phyloP scores from a whole-genome alignment of 2,113 vertebrate species.

The Python bivittatus region DNA sequence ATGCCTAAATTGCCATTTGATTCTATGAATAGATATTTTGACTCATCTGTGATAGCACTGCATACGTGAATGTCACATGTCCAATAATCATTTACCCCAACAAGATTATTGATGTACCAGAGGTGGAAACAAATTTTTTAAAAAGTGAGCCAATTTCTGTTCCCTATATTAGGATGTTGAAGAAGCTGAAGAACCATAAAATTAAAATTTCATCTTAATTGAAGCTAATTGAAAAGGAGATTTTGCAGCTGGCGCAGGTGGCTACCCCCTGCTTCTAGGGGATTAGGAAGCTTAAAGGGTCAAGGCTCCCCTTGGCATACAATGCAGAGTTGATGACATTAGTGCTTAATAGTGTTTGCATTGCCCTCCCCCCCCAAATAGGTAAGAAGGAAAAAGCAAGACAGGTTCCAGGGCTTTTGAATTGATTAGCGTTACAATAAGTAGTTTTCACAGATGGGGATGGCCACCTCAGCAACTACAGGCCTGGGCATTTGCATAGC shows the following conservation, averaged over 20 bases:
- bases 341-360: conserved; percentile 49
- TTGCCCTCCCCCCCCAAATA: conserved; percentile 29
- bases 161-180: not conserved
- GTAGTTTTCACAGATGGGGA: conserved; percentile 27
- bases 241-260: conserved; percentile 30
- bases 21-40: not conserved
- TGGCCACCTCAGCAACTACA: conserved; percentile 39
- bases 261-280: conserved; percentile 16
- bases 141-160: rapidly evolving
- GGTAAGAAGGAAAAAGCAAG: conserved; percentile 35
- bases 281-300: conserved; percentile 54
- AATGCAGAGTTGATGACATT: conserved; percentile 37
- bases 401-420: conserved; percentile 39
- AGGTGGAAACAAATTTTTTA: not conserved
- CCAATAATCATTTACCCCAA: too few species aligned
- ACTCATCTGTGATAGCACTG: not conserved
- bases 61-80: not conserved
- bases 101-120: not conserved
- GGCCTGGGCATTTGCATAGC: conserved; percentile 41
- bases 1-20: not conserved
- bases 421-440: conserved; percentile 45
- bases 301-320: conserved; percentile 21
- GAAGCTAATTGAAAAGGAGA: conserved; percentile 19
- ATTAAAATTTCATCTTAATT: conserved; percentile 19
- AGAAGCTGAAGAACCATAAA: not conserved